These are phyloP conservation scores for Amphiprion percula DNA, from an alignment of 2,113 vertebrate species.

Conservation along the genomic window DNA sequence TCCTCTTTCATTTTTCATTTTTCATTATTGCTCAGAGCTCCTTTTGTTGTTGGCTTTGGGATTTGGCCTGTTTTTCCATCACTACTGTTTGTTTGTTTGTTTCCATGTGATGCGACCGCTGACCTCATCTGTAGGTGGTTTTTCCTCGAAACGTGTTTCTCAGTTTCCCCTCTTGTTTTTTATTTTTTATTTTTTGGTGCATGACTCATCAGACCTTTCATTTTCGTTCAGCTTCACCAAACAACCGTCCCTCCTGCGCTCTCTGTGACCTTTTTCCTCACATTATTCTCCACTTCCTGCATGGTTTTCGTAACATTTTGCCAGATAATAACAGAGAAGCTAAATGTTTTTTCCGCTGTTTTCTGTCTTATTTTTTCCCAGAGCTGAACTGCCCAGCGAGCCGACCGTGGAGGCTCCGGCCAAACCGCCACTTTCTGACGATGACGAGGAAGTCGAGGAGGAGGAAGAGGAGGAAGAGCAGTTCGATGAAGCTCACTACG, in stretches of 20 bases:
- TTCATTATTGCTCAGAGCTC: not conserved
- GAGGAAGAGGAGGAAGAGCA: constrained; percentile 7
- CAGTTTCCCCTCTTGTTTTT: not conserved
- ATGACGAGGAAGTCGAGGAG: constrained; percentile 18
- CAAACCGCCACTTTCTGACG: constrained; percentile 52
- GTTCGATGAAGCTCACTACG: constrained; percentile 52
- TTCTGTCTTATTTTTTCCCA: not conserved
- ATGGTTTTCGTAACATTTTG: not conserved
- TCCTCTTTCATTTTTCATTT: not conserved
- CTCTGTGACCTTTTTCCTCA: not conserved
- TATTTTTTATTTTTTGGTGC: not conserved
- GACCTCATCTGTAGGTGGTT: not conserved
- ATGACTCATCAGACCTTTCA: constrained; percentile 6
- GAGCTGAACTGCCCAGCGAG: constrained; percentile 11
- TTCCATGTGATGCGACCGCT: not conserved
- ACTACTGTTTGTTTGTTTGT: not conserved
- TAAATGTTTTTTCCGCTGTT: rapidly evolving
- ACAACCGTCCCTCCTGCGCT: not conserved
- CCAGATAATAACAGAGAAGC: not conserved
- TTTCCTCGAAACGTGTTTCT: constrained; percentile 23
- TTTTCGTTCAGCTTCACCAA: not conserved
- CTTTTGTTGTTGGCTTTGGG: not conserved
- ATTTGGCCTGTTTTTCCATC: constrained; percentile 22
- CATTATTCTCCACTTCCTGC: too few relatives aligned
- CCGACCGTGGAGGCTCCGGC: constrained; percentile 58